Percentiles rank a stretch among this genome's conserved stretches.
Conservation (phyloP, 2,888 invertebrate genomes). For the Coecobrya sp. region DNA sequence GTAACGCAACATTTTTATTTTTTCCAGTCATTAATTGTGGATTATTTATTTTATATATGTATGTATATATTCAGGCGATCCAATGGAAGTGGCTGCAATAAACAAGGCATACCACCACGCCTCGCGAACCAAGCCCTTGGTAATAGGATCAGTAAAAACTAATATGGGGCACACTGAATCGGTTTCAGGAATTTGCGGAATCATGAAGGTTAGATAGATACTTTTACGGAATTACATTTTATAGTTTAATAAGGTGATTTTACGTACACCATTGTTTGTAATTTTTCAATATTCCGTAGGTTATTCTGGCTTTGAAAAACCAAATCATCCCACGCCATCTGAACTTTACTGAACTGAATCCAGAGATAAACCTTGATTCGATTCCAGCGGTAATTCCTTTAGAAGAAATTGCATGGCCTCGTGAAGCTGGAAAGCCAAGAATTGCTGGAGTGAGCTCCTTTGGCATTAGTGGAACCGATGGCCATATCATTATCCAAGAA, state of each 20-base stretch:
- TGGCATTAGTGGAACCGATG: conserved; percentile 82
- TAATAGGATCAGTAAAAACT: conserved; percentile 75
- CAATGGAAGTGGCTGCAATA: conserved; percentile 78
- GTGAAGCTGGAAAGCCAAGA: conserved; percentile 27
- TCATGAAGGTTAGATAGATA: conserved; percentile 48
- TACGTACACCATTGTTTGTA: too few relatives aligned
- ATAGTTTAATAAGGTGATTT: neutral
- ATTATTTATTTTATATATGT: too few relatives aligned
- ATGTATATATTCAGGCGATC: too few relatives aligned
- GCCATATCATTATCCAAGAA: conserved; percentile 79
- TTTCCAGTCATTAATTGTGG: too few relatives aligned
- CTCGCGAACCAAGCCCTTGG: conserved; percentile 81
- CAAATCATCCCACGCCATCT: conserved; percentile 80
- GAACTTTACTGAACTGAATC: conserved; percentile 74
- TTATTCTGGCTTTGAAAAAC: conserved; percentile 77
- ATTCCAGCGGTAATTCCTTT: conserved; percentile 82
- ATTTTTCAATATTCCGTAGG: too few relatives aligned
- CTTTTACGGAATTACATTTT: neutral
- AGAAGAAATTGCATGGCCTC: conserved; percentile 59
- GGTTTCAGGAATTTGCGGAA: conserved; percentile 66
- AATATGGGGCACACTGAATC: conserved; percentile 72
- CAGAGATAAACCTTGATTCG: conserved; percentile 79
- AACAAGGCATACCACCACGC: conserved; percentile 66
- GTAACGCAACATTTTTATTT: too few relatives aligned
- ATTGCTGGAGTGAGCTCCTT: conserved; percentile 76